Evolutionary conservation across 2,888 invertebrate genomes (phyloP).

Genomic region (Uropetala carovei): DNA sequence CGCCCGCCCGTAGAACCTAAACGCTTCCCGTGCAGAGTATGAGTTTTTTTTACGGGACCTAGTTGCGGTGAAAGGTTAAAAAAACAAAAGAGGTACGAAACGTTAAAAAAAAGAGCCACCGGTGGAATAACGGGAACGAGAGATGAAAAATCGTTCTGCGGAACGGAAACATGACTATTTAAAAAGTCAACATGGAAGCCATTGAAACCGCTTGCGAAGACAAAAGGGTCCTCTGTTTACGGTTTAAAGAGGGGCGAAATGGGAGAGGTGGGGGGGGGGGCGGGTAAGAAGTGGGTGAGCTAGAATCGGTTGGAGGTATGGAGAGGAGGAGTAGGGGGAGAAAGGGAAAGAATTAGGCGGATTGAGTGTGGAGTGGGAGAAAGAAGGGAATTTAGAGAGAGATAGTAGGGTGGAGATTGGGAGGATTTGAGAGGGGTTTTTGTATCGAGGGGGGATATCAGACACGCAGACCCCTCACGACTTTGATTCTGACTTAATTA

Average conservation of each 20-base stretch:
- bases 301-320: too few relatives aligned
- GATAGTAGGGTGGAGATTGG: too few relatives aligned
- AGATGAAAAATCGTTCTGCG: background rate
- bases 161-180: background rate
- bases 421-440: too few relatives aligned
- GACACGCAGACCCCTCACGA: too few relatives aligned
- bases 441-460: too few relatives aligned
- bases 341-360: too few relatives aligned
- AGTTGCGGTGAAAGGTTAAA: background rate
- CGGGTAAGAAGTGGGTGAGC: background rate
- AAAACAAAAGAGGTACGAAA: background rate
- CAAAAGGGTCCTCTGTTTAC: background rate
- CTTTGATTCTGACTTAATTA: too few relatives aligned
- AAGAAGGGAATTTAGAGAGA: too few relatives aligned
- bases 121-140: background rate
- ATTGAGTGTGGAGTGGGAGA: too few relatives aligned
- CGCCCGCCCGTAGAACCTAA: background rate
- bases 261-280: background rate
- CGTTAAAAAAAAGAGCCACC: background rate
- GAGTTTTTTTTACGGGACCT: background rate
- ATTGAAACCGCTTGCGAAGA: conserved; percentile 1
- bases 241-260: background rate
- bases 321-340: background rate
- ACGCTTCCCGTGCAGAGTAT: background rate
- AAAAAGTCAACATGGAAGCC: background rate